Percentiles rank a stretch among this genome's conserved stretches.
Conservation (phyloP, 2,797 vertebrate species). For the Liparis tanakae region DNA sequence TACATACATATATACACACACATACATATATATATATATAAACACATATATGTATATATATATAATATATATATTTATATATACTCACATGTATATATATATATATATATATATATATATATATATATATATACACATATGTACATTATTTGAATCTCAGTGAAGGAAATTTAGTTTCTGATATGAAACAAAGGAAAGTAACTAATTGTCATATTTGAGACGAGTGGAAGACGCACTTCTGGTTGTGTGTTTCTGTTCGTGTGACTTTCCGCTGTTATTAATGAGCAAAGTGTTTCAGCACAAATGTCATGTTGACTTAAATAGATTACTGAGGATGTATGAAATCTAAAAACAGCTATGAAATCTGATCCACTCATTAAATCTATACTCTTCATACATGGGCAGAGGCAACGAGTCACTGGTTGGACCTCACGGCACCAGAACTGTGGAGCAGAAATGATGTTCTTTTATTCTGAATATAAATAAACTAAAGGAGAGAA, state of each 20-base stretch:
- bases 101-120: too few species aligned
- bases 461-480: not conserved
- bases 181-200: not conserved
- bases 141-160: too few species aligned
- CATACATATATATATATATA: too few species aligned
- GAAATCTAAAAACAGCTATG: not conserved
- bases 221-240: not conserved
- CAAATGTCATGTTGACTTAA: not conserved
- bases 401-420: not conserved
- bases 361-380: not conserved
- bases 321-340: not conserved
- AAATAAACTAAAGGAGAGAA: not conserved
- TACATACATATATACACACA: too few species aligned
- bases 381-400: not conserved
- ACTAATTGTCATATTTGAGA: not conserved
- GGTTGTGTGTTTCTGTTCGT: too few species aligned
- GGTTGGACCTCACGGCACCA: conserved; percentile 1
- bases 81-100: too few species aligned
- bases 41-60: too few species aligned
- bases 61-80: too few species aligned
- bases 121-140: too few species aligned
- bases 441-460: conserved; percentile 10
- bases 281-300: conserved; percentile 2
- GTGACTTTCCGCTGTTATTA: not conserved
- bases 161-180: too few species aligned